A percentile compares a stretch with the other conserved stretches of the same genome.
phyloP scores from a whole-genome alignment of 1,140 invertebrate species.

The Whitmania pigra region DNA sequence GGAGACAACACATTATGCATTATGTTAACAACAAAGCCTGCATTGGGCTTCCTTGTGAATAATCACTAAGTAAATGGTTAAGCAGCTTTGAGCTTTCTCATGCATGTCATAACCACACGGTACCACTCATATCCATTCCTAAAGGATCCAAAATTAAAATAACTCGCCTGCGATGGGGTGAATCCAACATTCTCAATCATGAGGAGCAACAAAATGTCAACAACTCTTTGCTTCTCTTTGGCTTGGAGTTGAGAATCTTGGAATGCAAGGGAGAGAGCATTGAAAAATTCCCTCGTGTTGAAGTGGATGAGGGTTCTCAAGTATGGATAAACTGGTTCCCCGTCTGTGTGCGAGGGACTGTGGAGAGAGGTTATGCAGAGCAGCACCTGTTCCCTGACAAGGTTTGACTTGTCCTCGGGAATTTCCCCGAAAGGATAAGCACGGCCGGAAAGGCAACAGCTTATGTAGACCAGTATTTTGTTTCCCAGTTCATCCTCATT shows the following conservation, averaged over 20 bases:
- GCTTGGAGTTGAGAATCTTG: constrained; percentile 57
- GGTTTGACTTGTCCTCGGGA: constrained; percentile 51
- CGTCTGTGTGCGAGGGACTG: constrained; percentile 50
- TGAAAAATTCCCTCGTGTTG: constrained; percentile 75
- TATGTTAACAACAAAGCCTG: no score
- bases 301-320: constrained; percentile 66
- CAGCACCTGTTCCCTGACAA: constrained; percentile 53
- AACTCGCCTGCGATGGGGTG: constrained; percentile 1
- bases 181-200: constrained; percentile 58
- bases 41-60: no score
- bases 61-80: no score
- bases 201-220: constrained; percentile 65
- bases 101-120: no score
- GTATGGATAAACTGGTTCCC: constrained; percentile 63
- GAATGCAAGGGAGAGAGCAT: constrained; percentile 66
- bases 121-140: no score
- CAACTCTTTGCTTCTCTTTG: constrained; percentile 57
- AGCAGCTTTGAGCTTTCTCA: no score
- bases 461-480: constrained; percentile 72
- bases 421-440: constrained; percentile 77
- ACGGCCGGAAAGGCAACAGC: constrained; percentile 79
- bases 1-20: no score
- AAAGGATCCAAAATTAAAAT: no score
- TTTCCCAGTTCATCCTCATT: constrained; percentile 54
- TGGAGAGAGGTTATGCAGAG: constrained; percentile 49